Percentiles rank a stretch among this genome's conserved stretches.
Conservation (phyloP, 2,888 invertebrate species). For the Micoletzkya japonica region DNA sequence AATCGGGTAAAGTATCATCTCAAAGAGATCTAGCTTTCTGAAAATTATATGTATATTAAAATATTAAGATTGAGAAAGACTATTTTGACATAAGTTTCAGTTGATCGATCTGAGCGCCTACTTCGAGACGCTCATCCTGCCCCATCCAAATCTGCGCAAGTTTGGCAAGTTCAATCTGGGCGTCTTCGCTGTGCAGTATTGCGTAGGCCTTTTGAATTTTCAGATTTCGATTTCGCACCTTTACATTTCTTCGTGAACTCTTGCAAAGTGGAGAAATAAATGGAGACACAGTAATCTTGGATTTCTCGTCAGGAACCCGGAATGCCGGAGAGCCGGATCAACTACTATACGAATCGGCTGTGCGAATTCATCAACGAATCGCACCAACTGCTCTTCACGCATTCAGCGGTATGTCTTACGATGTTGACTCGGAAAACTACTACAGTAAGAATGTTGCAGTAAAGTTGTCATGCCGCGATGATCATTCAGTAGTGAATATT, state of each 20-base stretch:
- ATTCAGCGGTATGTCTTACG: slow-evolving; percentile 24
- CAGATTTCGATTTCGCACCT: not conserved
- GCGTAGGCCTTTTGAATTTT: too few species aligned
- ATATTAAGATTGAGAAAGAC: too few species aligned
- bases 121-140: slow-evolving; percentile 19
- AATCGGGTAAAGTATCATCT: too few species aligned
- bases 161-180: slow-evolving; percentile 29
- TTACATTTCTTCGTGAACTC: not conserved
- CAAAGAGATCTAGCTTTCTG: too few species aligned
- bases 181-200: slow-evolving; percentile 31
- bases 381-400: slow-evolving; percentile 35
- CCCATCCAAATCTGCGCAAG: slow-evolving; percentile 29
- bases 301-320: slow-evolving; percentile 26
- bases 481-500: not conserved
- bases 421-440: not conserved
- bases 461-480: not conserved
- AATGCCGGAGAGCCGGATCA: slow-evolving; percentile 23
- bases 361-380: slow-evolving; percentile 37
- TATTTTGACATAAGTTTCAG: slow-evolving; percentile 9
- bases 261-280: too few species aligned
- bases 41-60: too few species aligned
- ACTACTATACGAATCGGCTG: slow-evolving; percentile 32
- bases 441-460: not conserved
- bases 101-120: slow-evolving; percentile 23
- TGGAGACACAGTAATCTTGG: slow-evolving; percentile 3